A percentile compares a stretch with the other conserved stretches of the same genome.
Conservation (phyloP, 2,113 vertebrate genomes). For the Telmatochromis bifrenatus region DNA sequence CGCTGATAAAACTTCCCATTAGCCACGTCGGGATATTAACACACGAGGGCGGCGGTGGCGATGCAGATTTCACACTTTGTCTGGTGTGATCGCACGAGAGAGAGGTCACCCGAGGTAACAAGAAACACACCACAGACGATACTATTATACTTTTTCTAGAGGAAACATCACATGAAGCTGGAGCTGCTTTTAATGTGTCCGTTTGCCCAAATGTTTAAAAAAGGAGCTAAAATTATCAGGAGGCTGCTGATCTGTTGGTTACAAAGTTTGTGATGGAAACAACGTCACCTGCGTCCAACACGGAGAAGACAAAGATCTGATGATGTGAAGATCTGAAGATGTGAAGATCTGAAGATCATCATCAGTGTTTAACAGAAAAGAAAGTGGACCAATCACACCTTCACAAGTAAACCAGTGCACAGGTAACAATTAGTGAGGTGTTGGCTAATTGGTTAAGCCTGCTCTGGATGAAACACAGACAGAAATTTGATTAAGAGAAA, state of each 20-base stretch:
- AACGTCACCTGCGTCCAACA: background rate
- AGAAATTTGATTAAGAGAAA: background rate
- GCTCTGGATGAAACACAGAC: background rate
- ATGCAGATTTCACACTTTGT: background rate
- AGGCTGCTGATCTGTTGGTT: background rate
- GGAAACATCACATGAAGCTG: background rate
- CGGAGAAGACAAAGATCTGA: background rate
- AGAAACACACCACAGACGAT: background rate
- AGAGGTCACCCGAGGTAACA: background rate
- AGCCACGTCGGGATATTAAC: conserved; percentile 10
- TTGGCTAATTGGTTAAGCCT: background rate
- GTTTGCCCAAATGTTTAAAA: background rate
- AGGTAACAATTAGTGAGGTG: background rate
- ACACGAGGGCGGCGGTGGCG: background rate
- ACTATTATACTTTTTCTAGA: background rate
- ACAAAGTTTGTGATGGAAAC: background rate
- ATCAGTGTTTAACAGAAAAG: background rate
- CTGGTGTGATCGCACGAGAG: background rate
- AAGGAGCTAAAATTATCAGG: background rate
- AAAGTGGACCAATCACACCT: background rate
- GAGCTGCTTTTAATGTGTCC: background rate
- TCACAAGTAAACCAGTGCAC: background rate
- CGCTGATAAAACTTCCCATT: conserved; percentile 27
- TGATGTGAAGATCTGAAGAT: accelerated
- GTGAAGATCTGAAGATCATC: background rate